Evolutionary conservation across 2,113 vertebrate genomes (phyloP).

Genomic region (Petrocephalus zakoni): DNA sequence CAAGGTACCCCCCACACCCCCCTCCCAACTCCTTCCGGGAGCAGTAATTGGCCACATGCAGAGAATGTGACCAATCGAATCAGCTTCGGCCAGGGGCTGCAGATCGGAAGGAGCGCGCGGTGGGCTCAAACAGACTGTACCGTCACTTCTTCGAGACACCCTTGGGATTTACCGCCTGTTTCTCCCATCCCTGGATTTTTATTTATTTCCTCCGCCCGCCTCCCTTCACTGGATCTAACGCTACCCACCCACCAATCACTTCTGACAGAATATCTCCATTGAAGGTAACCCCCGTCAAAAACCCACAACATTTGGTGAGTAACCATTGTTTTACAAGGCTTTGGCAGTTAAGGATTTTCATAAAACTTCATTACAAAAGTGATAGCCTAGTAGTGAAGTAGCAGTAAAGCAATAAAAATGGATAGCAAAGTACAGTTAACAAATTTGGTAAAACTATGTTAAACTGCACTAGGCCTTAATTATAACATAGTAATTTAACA

Average conservation of each 20-base stretch:
- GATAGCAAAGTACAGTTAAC: no score
- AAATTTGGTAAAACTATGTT: neutral
- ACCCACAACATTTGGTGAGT: constrained; percentile 29
- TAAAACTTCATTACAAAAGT: neutral
- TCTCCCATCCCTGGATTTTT: constrained; percentile 30
- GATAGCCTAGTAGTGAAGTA: neutral
- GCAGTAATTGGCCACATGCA: constrained; percentile 88
- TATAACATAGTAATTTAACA: neutral
- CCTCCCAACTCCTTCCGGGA: constrained; percentile 57
- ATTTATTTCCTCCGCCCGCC: constrained; percentile 14
- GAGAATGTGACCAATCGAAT: constrained; percentile 90
- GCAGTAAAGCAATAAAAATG: neutral
- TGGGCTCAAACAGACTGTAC: constrained; percentile 36
- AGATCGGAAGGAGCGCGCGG: constrained; percentile 46
- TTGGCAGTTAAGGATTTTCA: neutral
- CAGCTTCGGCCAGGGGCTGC: constrained; percentile 65
- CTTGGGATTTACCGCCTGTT: constrained; percentile 37
- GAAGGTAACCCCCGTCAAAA: constrained; percentile 31
- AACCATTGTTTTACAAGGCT: constrained; percentile 6
- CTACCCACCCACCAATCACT: constrained; percentile 32
- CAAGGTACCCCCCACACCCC: constrained; percentile 43
- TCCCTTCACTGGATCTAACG: neutral
- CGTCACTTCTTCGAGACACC: constrained; percentile 5
- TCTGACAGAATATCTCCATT: constrained; percentile 40
- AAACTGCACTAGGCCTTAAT: neutral